Evolutionary conservation across 1,140 invertebrate genomes (phyloP), one percentile per base, ranked within the genome.

Genomic region (Drosophila persimilis): DNA sequence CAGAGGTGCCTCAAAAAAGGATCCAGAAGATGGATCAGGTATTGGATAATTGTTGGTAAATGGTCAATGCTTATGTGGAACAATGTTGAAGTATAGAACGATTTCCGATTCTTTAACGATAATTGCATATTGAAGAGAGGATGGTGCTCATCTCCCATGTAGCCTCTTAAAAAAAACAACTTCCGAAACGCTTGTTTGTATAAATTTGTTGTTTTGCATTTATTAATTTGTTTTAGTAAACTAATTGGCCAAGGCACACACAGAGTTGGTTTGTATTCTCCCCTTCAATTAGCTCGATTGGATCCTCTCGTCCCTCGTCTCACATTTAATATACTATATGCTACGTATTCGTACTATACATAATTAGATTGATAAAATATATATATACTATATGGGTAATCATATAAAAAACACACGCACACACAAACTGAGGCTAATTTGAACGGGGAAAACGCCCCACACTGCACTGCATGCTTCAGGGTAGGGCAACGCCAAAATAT

Each of bases 181-280:
- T n/a, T 31, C 29, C 1, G 11, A 11, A 2, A 46, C n/a, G 6
- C 4, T 4, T 31, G 15, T 59, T 74, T 73, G 67, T 69, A 70
- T 74, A 73, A 65, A 65, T 78, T 85, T 80, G 11, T 39, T 77
- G 50, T 41, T 80, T 80, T 85, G 41, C 48, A 86, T 85, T 85
- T 86, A 86, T 85, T 85, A 64, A 74, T 85, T 80, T 85, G 77
- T 85, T 84, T 79, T 84, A 61, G 81, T 85, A 86, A 77, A 85
- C 84, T 61, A 75, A 81, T 85, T 85, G 77, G 64, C 77, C 83
- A 85, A 85, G 81, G 81, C 81, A 85, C 81, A 66, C 74, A 64
- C 58, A 70, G 76, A 75, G 54, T 70, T 80, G 55, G 58, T 62
- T 60, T 61, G 45, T 43, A 67, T 57, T 63, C 77, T 57, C 29